A percentile compares a stretch with the other conserved stretches of the same genome.
phyloP scores from a whole-genome alignment of 2,797 vertebrate species.

The Ceryle rudis region DNA sequence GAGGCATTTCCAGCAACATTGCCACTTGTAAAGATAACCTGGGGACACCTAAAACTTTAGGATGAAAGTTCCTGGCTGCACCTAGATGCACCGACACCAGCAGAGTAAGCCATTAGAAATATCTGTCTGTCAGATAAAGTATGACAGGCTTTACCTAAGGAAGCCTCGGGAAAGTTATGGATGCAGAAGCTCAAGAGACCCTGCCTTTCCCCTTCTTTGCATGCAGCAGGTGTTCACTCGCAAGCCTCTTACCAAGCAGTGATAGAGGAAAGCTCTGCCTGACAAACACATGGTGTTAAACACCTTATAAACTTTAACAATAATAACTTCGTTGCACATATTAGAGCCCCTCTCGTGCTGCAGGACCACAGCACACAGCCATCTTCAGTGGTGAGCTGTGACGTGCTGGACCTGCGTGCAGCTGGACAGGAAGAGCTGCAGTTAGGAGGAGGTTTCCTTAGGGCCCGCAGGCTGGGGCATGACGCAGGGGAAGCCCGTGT shows the following conservation, averaged over 20 bases:
- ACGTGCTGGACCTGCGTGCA: background rate
- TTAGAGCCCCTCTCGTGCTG: background rate
- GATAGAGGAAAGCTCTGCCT: background rate
- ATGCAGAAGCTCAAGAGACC: background rate
- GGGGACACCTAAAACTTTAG: background rate
- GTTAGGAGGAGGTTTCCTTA: background rate
- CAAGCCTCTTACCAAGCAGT: background rate
- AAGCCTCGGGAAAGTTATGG: background rate
- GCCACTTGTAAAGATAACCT: background rate
- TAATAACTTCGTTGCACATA: background rate
- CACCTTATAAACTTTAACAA: background rate
- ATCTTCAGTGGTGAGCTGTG: constrained; percentile 8
- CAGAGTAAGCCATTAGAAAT: background rate
- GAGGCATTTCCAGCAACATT: background rate
- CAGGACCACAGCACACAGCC: fast-evolving
- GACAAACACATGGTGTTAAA: background rate
- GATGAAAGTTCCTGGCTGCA: background rate
- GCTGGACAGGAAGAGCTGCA: constrained; percentile 14
- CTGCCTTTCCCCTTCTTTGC: background rate
- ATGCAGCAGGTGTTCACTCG: background rate
- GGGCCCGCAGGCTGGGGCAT: fast-evolving
- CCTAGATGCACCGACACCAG: background rate
- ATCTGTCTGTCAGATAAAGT: background rate
- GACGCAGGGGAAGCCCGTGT: constrained; percentile 26
- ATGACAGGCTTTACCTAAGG: background rate